Evolutionary conservation across 2,113 vertebrate species (phyloP).

Genomic region (Furnarius figulus): DNA sequence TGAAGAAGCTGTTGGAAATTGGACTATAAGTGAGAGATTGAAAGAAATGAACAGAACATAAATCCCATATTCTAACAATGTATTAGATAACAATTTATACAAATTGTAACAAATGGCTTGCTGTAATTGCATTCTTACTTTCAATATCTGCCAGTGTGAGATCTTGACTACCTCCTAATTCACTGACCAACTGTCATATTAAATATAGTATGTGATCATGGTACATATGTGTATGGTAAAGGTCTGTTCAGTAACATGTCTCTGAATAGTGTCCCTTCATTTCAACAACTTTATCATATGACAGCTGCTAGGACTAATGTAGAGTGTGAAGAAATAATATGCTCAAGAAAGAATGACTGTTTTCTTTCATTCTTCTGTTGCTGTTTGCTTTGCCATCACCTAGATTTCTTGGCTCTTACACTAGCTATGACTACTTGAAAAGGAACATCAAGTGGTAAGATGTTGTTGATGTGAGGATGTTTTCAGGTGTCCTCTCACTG

Average conservation of each 20-base stretch:
- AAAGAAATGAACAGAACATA: neutral
- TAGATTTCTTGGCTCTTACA: conserved; percentile 84
- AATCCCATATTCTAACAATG: neutral
- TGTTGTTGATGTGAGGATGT: conserved; percentile 73
- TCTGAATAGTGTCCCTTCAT: neutral
- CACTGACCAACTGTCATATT: neutral
- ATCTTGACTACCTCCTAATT: neutral
- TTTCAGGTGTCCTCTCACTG: conserved; percentile 65
- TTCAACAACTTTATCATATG: neutral
- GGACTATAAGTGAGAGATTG: neutral
- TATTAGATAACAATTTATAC: neutral
- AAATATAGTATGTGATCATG: neutral
- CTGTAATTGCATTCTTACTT: neutral
- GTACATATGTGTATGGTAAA: neutral
- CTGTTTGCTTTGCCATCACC: conserved; percentile 79
- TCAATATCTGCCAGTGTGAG: neutral
- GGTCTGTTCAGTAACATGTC: neutral
- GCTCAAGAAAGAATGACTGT: conserved; percentile 75
- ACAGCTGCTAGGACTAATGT: conserved; percentile 46
- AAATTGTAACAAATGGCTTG: neutral
- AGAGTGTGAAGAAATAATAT: conserved; percentile 43
- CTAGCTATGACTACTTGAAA: conserved; percentile 83
- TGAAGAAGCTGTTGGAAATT: neutral
- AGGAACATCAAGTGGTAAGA: conserved; percentile 83
- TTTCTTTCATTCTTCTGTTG: conserved; percentile 80